Percentiles rank a stretch among this genome's conserved stretches.
phyloP scores from a whole-genome alignment of 2,797 vertebrate species.

The Bradypus variegatus region DNA sequence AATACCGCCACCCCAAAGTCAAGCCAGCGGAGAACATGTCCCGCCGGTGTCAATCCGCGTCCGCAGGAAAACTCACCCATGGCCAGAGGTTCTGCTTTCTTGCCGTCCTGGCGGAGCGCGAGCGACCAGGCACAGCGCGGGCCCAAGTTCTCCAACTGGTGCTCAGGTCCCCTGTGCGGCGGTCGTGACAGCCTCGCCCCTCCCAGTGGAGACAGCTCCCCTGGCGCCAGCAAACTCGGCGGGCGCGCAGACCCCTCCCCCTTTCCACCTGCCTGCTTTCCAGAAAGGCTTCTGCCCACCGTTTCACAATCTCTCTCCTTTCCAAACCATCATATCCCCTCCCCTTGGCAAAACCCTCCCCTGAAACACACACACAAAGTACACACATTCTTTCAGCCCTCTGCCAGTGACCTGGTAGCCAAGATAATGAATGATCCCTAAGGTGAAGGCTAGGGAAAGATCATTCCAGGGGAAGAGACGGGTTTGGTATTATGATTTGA shows the following conservation, averaged over 20 bases:
- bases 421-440: background rate
- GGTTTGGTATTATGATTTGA: background rate
- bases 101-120: background rate
- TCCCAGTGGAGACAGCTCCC: background rate
- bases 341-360: background rate
- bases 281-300: background rate
- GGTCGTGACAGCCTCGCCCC: constrained; percentile 17
- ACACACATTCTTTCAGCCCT: background rate
- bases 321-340: background rate
- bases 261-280: constrained; percentile 47
- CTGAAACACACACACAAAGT: too few relatives aligned
- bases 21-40: too few relatives aligned
- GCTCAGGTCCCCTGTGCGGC: background rate
- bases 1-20: background rate
- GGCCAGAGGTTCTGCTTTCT: background rate
- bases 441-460: background rate
- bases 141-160: background rate
- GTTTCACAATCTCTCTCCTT: too few relatives aligned
- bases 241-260: constrained; percentile 35
- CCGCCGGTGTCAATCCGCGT: too few relatives aligned
- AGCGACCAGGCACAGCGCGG: background rate
- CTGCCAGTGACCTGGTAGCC: background rate
- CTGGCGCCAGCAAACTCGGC: background rate
- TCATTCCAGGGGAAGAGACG: background rate
- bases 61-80: constrained; percentile 59